Evolutionary conservation across 2,888 invertebrate genomes (phyloP).

Genomic region (Apotomis betuletana): DNA sequence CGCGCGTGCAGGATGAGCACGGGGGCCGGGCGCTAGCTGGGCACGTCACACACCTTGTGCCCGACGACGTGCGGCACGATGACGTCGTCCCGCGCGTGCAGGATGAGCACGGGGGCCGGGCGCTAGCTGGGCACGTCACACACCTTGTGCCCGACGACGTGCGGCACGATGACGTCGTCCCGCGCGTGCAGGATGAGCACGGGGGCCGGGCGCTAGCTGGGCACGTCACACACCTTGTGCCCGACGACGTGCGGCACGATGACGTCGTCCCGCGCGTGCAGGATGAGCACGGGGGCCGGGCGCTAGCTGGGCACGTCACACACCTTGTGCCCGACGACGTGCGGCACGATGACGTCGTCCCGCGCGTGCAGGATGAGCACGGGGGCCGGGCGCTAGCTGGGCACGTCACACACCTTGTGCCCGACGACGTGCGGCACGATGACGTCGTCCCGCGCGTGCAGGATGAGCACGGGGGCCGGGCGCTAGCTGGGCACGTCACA

Average conservation of each 20-base stretch:
- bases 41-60: conserved; percentile 85
- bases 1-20: conserved; percentile 87
- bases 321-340: conserved; percentile 90
- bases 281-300: too few relatives aligned
- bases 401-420: conserved; percentile 85
- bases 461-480: too few relatives aligned
- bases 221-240: conserved; percentile 85
- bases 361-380: conserved; percentile 87
- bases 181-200: conserved; percentile 87
- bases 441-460: conserved; percentile 89
- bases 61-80: conserved; percentile 93
- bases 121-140: too few relatives aligned
- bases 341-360: conserved; percentile 93
- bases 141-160: conserved; percentile 90
- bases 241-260: conserved; percentile 93
- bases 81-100: conserved; percentile 89
- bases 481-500: too few relatives aligned
- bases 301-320: too few relatives aligned
- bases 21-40: conserved; percentile 84
- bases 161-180: conserved; percentile 93
- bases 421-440: conserved; percentile 93
- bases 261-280: conserved; percentile 89
- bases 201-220: conserved; percentile 84
- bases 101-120: too few relatives aligned
- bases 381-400: conserved; percentile 84